Percentiles rank a stretch among this genome's conserved stretches.
These are phyloP conservation scores for Cheracebus regulus DNA, from an alignment of 2,797 vertebrate genomes.

Conservation along the genomic window DNA sequence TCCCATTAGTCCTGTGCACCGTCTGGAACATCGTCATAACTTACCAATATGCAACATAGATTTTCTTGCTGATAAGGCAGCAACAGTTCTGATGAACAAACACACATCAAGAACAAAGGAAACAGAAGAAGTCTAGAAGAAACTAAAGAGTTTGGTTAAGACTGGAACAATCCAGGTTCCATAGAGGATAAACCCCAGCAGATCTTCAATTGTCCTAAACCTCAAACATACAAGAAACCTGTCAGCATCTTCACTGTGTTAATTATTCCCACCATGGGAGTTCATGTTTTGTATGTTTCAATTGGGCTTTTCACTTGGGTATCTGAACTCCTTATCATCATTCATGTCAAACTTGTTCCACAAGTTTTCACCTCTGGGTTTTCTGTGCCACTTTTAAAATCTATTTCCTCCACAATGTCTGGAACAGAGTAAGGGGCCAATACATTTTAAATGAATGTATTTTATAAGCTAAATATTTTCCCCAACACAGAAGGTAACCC, in stretches of 20 bases:
- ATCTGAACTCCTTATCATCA: background rate
- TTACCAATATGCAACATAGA: background rate
- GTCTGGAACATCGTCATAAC: background rate
- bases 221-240: background rate
- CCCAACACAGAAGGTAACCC: background rate
- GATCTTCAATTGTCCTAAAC: background rate
- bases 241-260: background rate
- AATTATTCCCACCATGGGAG: background rate
- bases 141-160: background rate
- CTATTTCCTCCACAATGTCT: background rate
- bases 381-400: background rate
- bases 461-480: background rate
- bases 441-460: background rate
- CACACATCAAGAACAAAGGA: background rate
- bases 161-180: background rate
- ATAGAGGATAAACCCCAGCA: background rate
- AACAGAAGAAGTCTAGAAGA: background rate
- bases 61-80: background rate
- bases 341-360: background rate
- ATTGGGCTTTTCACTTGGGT: background rate
- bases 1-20: background rate
- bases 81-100: background rate
- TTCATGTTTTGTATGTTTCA: background rate
- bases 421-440: background rate
- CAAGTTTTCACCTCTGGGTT: background rate